A percentile compares a stretch with the other conserved stretches of the same genome.
These are phyloP conservation scores for Elymnias hypermnestra DNA, from an alignment of 1,140 invertebrate species.

Conservation along the genomic window DNA sequence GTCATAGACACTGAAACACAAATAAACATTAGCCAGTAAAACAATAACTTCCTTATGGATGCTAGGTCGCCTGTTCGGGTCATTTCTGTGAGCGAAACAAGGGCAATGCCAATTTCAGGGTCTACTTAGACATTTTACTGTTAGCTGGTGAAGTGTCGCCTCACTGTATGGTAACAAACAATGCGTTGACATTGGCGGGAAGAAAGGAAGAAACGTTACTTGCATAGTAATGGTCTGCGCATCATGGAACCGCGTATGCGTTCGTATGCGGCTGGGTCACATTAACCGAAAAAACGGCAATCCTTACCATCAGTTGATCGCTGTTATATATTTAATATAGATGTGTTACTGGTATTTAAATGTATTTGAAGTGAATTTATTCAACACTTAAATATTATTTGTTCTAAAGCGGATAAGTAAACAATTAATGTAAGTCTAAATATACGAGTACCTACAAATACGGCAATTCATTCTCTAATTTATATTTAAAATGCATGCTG, in stretches of 20 bases:
- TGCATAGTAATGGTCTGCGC: constrained; percentile 57
- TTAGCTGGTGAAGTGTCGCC: constrained; percentile 43
- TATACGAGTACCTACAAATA: too few species aligned
- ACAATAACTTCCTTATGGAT: constrained; percentile 30
- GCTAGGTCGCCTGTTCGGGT: constrained; percentile 48
- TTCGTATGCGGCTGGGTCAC: constrained; percentile 6
- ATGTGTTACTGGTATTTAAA: too few species aligned
- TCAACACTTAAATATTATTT: too few species aligned
- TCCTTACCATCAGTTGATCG: constrained; percentile 3
- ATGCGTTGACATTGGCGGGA: constrained; percentile 67
- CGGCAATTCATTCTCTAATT: too few species aligned
- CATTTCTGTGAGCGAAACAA: constrained; percentile 44
- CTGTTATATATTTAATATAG: constrained; percentile 4
- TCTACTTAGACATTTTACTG: constrained; percentile 62
- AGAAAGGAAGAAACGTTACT: constrained; percentile 63
- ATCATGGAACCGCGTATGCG: constrained; percentile 35
- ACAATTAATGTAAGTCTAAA: too few species aligned
- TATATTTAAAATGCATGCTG: too few species aligned
- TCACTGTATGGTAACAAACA: constrained; percentile 42
- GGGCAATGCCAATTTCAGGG: constrained; percentile 72
- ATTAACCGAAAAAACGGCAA: constrained; percentile 6
- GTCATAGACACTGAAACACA: neutral
- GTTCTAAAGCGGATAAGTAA: too few species aligned
- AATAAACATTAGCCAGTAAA: neutral
- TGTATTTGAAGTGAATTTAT: too few species aligned